Percentiles rank a stretch among this genome's conserved stretches.
Conservation (phyloP, 2,113 vertebrate genomes). For the Brachyistius frenatus region DNA sequence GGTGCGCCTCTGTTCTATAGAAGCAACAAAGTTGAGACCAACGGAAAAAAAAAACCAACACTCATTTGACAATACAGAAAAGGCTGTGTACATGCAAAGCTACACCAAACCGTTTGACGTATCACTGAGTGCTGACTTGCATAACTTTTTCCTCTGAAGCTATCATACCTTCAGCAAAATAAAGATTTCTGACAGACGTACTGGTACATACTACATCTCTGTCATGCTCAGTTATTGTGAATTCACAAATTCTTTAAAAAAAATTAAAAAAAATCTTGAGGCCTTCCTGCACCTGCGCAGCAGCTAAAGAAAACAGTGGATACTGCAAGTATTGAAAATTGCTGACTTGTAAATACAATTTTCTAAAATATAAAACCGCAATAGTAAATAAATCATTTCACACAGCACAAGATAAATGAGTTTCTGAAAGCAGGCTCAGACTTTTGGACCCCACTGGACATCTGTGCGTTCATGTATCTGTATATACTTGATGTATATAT, state of each 20-base stretch:
- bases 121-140: background rate
- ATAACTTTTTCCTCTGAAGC: conserved; percentile 22
- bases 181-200: too few relatives aligned
- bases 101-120: background rate
- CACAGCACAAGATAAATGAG: background rate
- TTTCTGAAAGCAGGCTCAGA: conserved; percentile 24
- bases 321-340: too few relatives aligned
- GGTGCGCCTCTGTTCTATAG: too few relatives aligned
- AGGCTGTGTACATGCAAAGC: background rate
- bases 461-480: conserved; percentile 78
- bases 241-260: too few relatives aligned
- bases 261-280: too few relatives aligned
- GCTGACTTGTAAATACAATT: background rate
- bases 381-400: background rate
- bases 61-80: too few relatives aligned
- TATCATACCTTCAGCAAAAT: background rate
- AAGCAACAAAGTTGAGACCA: too few relatives aligned
- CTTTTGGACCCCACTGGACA: conserved; percentile 50
- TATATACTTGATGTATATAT: conserved; percentile 78
- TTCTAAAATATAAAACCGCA: background rate
- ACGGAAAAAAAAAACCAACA: too few relatives aligned
- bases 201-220: background rate
- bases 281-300: too few relatives aligned
- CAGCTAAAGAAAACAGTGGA: too few relatives aligned
- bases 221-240: too few relatives aligned